Evolutionary conservation across 2,797 vertebrate genomes (phyloP).

Genomic region (Gymnothorax javanicus): DNA sequence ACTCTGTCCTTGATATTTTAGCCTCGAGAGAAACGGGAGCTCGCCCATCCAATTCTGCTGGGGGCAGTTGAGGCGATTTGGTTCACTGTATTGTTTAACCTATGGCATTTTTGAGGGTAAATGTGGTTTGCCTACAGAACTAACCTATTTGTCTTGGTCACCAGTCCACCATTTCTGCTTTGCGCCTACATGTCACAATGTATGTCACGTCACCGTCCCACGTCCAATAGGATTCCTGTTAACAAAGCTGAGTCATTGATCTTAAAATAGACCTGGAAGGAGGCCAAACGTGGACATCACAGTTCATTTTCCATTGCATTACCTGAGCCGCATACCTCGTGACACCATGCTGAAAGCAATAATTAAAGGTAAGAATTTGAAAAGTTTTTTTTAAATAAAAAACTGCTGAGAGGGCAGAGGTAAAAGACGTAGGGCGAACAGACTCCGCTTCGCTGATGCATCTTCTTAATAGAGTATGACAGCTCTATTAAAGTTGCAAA

Average conservation of each 20-base stretch:
- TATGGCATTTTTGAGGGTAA: no score
- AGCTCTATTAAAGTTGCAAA: background rate
- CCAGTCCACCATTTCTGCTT: background rate
- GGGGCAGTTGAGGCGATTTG: no score
- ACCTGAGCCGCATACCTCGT: background rate
- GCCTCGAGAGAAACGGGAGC: background rate
- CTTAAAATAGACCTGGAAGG: background rate
- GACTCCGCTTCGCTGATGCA: background rate
- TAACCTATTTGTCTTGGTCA: no score
- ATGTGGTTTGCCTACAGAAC: no score
- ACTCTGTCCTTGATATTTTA: background rate
- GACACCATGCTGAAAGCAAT: background rate
- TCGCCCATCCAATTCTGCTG: no score
- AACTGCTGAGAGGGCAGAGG: background rate
- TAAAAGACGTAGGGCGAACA: background rate
- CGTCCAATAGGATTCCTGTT: background rate
- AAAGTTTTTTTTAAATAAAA: background rate
- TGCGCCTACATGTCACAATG: background rate
- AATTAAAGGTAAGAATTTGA: no score
- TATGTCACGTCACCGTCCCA: background rate
- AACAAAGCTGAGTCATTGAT: background rate
- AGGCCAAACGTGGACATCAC: background rate
- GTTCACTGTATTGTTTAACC: no score
- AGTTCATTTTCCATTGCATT: background rate
- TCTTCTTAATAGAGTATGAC: background rate